Conservation (phyloP, 2,113 vertebrate species). For the Hirundichthys speculiger region DNA sequence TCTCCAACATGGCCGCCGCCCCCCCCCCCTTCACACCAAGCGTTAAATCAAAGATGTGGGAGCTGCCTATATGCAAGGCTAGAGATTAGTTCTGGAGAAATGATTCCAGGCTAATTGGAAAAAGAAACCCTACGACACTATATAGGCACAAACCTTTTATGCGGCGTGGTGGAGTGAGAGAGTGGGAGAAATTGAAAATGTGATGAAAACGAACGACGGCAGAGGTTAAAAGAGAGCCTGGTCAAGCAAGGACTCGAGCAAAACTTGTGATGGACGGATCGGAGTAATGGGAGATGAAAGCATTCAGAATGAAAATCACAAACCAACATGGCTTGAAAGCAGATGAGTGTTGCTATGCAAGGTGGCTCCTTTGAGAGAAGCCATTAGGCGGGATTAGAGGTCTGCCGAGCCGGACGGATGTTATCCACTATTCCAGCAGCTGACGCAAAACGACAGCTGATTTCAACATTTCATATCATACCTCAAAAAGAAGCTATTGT, state of each 20-base stretch:
- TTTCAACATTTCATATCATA: constrained; percentile 44
- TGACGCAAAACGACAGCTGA: constrained; percentile 38
- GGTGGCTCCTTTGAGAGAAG: constrained; percentile 23
- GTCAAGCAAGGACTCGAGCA: not conserved
- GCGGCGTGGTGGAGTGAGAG: constrained; percentile 46
- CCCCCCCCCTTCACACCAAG: constrained; percentile 57
- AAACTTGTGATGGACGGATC: constrained; percentile 66
- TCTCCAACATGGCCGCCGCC: constrained; percentile 57
- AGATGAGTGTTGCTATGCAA: not conserved
- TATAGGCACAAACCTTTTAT: constrained; percentile 66
- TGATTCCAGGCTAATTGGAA: constrained; percentile 75
- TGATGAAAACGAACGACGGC: constrained; percentile 67
- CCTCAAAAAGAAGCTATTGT: constrained; percentile 30
- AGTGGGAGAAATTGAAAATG: constrained; percentile 58
- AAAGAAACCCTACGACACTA: constrained; percentile 66
- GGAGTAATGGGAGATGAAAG: constrained; percentile 45
- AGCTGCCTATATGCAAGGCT: constrained; percentile 37
- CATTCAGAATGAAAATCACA: constrained; percentile 43
- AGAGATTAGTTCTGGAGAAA: constrained; percentile 72
- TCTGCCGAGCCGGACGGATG: constrained; percentile 12
- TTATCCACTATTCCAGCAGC: constrained; percentile 22
- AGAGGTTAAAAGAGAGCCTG: constrained; percentile 47
- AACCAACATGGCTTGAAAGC: constrained; percentile 39
- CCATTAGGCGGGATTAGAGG: constrained; percentile 50
- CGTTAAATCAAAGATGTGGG: constrained; percentile 75